Evolutionary conservation across 2,113 vertebrate genomes (phyloP).

Genomic region (Ameiurus melas): DNA sequence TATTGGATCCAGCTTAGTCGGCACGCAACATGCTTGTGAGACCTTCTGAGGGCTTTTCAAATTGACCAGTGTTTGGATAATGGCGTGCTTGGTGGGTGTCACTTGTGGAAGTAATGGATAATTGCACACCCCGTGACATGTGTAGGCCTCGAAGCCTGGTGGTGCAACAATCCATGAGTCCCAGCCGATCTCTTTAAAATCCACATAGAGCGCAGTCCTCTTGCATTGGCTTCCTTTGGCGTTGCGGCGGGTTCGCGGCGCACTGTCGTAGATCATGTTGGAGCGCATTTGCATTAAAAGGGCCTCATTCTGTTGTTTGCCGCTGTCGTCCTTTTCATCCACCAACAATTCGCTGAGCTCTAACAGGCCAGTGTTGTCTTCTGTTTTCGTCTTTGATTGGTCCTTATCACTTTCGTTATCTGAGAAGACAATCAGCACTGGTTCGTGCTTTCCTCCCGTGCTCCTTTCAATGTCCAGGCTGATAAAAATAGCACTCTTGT

Average conservation of each 20-base stretch:
- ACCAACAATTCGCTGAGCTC: conserved; percentile 61
- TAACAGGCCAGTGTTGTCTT: conserved; percentile 75
- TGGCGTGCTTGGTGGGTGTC: conserved; percentile 92
- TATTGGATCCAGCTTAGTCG: conserved; percentile 93
- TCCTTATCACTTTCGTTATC: conserved; percentile 81
- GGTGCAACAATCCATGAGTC: conserved; percentile 94
- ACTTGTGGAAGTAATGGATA: conserved; percentile 87
- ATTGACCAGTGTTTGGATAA: conserved; percentile 88
- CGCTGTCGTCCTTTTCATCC: conserved; percentile 57
- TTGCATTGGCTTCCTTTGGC: conserved; percentile 88
- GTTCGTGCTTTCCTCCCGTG: conserved; percentile 78
- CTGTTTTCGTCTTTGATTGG: conserved; percentile 79
- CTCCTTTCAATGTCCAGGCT: conserved; percentile 79
- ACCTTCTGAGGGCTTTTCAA: conserved; percentile 84
- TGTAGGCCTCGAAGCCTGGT: conserved; percentile 86
- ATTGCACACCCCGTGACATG: conserved; percentile 86
- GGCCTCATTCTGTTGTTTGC: conserved; percentile 72
- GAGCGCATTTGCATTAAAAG: conserved; percentile 82
- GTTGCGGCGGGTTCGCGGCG: conserved; percentile 85
- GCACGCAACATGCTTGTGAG: conserved; percentile 92
- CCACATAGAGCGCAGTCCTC: conserved; percentile 87
- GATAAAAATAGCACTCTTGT: conserved; percentile 58
- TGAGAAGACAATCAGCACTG: conserved; percentile 89
- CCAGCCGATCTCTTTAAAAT: conserved; percentile 98
- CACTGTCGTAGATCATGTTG: conserved; percentile 85